phyloP scores from a whole-genome alignment of 2,113 vertebrate species.

The Menura novaehollandiae region DNA sequence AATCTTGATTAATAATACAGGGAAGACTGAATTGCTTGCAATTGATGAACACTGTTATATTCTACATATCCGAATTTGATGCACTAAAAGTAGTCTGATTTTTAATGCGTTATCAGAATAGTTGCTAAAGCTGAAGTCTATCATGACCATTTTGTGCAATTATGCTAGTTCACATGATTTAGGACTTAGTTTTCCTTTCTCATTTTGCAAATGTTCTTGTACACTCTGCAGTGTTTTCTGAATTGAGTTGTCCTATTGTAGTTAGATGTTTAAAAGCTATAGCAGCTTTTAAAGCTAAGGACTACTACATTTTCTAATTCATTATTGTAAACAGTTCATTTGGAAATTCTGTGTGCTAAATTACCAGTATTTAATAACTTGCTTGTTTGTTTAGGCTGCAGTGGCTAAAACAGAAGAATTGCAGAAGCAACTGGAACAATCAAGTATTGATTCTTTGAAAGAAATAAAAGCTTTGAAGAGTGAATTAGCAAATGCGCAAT shows the following conservation, averaged over 20 bases:
- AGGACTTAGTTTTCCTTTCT: neutral
- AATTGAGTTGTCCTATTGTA: neutral
- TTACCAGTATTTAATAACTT: conserved; percentile 6
- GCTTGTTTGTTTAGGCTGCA: conserved; percentile 72
- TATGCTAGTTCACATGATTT: neutral
- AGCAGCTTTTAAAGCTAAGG: neutral
- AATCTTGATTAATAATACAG: neutral
- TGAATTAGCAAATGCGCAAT: conserved; percentile 66
- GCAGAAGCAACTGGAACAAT: conserved; percentile 74
- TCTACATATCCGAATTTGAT: neutral
- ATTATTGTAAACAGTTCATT: neutral
- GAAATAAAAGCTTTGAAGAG: conserved; percentile 76
- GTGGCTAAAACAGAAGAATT: conserved; percentile 65
- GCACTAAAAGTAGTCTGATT: neutral
- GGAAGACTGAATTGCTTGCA: neutral
- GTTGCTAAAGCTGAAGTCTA: neutral
- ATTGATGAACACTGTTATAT: neutral
- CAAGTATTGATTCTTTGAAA: conserved; percentile 65
- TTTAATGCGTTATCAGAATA: neutral
- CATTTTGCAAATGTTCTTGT: neutral
- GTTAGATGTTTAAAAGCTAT: neutral
- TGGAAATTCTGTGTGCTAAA: neutral
- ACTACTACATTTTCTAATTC: neutral
- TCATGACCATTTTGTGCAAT: neutral
- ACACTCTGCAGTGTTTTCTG: neutral